Conservation (phyloP, 2,888 invertebrate genomes). For the Altica lythri region DNA sequence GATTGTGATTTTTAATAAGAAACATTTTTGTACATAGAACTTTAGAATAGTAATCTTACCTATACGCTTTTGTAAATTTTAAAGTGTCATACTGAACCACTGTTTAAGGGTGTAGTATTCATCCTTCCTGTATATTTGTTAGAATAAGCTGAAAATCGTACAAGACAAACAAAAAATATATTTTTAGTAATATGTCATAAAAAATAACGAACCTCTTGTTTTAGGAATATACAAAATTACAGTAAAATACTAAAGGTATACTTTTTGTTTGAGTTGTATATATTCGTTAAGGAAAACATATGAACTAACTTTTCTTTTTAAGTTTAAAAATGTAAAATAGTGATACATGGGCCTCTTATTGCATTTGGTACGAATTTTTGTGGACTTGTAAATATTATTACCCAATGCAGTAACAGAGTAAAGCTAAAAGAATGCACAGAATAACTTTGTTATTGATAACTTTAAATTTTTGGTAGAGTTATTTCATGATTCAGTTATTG, state of each 20-base stretch:
- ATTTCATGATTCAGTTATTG: neutral
- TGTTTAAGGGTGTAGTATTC: conserved; percentile 21
- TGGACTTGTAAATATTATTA: conserved; percentile 40
- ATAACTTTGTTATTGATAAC: too few relatives aligned
- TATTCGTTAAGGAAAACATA: conserved; percentile 38
- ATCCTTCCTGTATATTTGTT: conserved; percentile 44
- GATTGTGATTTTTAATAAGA: conserved; percentile 52
- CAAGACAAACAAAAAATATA: conserved; percentile 13
- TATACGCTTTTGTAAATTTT: conserved; percentile 45
- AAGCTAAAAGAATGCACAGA: conserved; percentile 17
- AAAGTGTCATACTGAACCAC: conserved; percentile 13
- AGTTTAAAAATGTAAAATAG: conserved; percentile 39
- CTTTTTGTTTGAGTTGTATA: conserved; percentile 10
- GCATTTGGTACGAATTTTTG: conserved; percentile 44
- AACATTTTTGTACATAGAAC: conserved; percentile 26
- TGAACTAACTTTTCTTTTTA: conserved; percentile 36
- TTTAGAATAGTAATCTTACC: conserved; percentile 35
- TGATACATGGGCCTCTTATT: conserved; percentile 44
- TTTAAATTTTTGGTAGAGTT: too few relatives aligned
- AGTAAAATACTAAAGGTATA: neutral
- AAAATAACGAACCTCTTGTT: too few relatives aligned
- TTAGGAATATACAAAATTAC: neutral
- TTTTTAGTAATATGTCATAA: neutral
- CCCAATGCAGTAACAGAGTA: conserved; percentile 38
- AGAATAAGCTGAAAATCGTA: conserved; percentile 30